A percentile compares a stretch with the other conserved stretches of the same genome.
phyloP scores from a whole-genome alignment of 2,888 invertebrate species.

The Drosophila dives region DNA sequence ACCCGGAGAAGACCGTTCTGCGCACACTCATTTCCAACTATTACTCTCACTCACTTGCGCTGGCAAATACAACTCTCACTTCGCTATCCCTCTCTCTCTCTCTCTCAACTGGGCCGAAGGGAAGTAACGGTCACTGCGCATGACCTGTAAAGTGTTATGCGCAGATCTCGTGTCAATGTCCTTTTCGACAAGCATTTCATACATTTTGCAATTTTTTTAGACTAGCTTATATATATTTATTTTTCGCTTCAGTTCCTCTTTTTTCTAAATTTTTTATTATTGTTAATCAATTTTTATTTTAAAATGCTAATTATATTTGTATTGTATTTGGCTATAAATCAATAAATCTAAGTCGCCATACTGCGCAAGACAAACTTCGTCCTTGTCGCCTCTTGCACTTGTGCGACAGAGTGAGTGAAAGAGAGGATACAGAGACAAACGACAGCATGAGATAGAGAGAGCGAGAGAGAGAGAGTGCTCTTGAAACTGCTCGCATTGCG shows the following conservation, averaged over 20 bases:
- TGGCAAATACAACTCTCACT: slow-evolving; percentile 2
- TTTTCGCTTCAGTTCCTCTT: not conserved
- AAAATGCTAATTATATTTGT: not conserved
- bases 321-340: slow-evolving; percentile 44
- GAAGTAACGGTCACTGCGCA: slow-evolving; percentile 50
- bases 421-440: slow-evolving; percentile 8
- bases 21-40: slow-evolving; percentile 47
- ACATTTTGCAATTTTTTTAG: not conserved
- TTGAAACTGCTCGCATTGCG: slow-evolving; percentile 32
- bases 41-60: slow-evolving; percentile 20
- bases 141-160: slow-evolving; percentile 77
- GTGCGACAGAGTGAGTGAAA: slow-evolving; percentile 6
- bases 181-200: slow-evolving; percentile 17
- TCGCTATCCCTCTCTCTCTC: slow-evolving; percentile 14
- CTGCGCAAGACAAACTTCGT: slow-evolving; percentile 66
- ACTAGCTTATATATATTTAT: not conserved
- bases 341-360: slow-evolving; percentile 49
- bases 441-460: slow-evolving; percentile 7
- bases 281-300: not conserved
- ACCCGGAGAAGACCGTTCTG: slow-evolving; percentile 36
- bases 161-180: slow-evolving; percentile 70
- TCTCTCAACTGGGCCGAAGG: slow-evolving; percentile 9
- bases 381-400: slow-evolving; percentile 39
- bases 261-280: not conserved
- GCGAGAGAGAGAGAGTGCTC: slow-evolving; percentile 2